Evolutionary conservation across 2,113 vertebrate genomes (phyloP).

Genomic region (Etheostoma spectabile): DNA sequence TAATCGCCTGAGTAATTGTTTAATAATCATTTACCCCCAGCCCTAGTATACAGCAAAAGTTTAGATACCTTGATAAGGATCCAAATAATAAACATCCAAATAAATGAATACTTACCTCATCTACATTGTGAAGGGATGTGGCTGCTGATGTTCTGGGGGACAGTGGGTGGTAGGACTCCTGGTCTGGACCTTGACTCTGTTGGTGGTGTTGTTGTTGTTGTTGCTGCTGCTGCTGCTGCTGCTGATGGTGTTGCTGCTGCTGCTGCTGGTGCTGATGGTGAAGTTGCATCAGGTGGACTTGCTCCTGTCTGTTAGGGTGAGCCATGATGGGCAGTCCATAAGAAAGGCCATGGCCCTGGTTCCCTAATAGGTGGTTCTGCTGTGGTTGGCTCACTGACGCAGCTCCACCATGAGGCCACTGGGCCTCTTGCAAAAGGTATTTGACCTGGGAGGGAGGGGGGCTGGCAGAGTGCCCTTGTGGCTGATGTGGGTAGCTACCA

Average conservation of each 20-base stretch:
- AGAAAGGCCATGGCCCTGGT: conserved; percentile 87
- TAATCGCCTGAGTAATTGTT: no score
- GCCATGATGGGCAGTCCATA: conserved; percentile 93
- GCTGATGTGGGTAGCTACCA: conserved; percentile 89
- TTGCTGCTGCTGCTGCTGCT: conserved; percentile 62
- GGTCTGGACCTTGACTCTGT: conserved; percentile 84
- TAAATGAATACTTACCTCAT: conserved; percentile 88
- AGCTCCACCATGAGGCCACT: conserved; percentile 91
- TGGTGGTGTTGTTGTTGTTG: conserved; percentile 74
- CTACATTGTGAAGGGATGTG: conserved; percentile 95
- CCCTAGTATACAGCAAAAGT: not conserved
- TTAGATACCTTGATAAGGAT: not conserved
- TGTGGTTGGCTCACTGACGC: conserved; percentile 81
- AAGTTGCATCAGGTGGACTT: conserved; percentile 94
- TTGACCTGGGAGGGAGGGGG: conserved; percentile 89
- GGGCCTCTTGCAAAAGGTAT: conserved; percentile 94
- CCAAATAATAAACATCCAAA: not conserved
- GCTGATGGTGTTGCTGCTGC: conserved; percentile 74
- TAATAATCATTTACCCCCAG: no score
- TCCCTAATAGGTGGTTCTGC: conserved; percentile 92
- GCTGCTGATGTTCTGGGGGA: conserved; percentile 91
- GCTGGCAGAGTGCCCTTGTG: conserved; percentile 88
- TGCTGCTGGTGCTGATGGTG: conserved; percentile 88
- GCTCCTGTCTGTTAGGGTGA: conserved; percentile 89
- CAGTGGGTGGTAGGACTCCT: conserved; percentile 92